Evolutionary conservation across 2,113 vertebrate genomes (phyloP).

Genomic region (Pogona vitticeps): DNA sequence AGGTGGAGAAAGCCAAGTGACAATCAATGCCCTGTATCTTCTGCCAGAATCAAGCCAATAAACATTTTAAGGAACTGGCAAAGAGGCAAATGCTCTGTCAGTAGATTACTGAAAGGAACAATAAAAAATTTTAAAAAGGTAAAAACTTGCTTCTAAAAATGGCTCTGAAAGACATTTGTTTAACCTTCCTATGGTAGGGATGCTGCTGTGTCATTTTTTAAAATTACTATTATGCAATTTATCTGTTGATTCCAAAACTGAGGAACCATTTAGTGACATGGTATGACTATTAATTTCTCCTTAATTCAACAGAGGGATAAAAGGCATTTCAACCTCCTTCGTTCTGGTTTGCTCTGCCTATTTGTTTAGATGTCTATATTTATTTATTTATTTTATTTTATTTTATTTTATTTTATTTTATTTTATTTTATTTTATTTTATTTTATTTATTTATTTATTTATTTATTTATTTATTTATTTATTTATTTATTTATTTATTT

Average conservation of each 20-base stretch:
- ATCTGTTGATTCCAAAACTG: constrained; percentile 19
- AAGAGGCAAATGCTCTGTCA: constrained; percentile 15
- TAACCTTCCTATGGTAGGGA: constrained; percentile 7
- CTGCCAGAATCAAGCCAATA: constrained; percentile 34
- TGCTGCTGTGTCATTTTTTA: constrained; percentile 22
- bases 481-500: no score
- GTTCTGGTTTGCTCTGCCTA: background rate
- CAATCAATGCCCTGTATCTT: constrained; percentile 21
- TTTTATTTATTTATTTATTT: no score
- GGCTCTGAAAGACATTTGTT: background rate
- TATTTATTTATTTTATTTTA: no score
- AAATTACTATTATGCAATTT: constrained; percentile 16
- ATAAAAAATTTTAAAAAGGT: background rate
- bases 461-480: no score
- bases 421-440: no score
- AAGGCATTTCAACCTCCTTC: background rate
- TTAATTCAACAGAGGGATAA: constrained; percentile 5
- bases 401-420: no score
- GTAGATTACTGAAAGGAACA: constrained; percentile 34
- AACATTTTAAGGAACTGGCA: constrained; percentile 48
- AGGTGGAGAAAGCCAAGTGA: constrained; percentile 39
- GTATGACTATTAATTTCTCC: background rate
- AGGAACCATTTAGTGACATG: background rate
- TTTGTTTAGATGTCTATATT: background rate
- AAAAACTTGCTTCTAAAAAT: constrained; percentile 23